These are phyloP conservation scores for Rhynchonycteris naso DNA, from an alignment of 2,797 vertebrate species.

Conservation along the genomic window DNA sequence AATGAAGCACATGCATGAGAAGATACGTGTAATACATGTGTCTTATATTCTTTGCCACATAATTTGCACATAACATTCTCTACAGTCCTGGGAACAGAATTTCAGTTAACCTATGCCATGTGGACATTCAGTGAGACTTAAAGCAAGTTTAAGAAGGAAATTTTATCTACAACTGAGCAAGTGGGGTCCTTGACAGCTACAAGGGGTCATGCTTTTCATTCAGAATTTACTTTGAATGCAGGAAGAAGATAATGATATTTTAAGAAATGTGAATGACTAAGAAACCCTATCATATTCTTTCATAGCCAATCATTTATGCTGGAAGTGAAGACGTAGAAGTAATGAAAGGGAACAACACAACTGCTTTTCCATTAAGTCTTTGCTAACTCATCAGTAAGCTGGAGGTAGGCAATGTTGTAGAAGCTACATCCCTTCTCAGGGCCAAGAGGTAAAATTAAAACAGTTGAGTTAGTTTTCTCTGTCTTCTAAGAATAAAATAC, in stretches of 20 bases:
- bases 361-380: constrained; percentile 30
- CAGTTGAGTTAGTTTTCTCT: not conserved
- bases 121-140: not conserved
- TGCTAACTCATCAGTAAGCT: not conserved
- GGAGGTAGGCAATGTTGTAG: not conserved
- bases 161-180: not conserved
- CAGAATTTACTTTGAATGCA: constrained; percentile 26
- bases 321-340: not conserved
- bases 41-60: not conserved
- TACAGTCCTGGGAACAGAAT: not conserved
- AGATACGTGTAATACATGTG: not conserved
- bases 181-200: not conserved
- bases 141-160: not conserved
- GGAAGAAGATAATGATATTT: not conserved
- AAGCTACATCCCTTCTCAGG: not conserved
- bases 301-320: not conserved
- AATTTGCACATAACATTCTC: not conserved
- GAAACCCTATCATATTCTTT: not conserved
- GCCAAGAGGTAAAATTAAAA: constrained; percentile 3
- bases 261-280: not conserved
- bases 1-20: not conserved
- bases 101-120: not conserved
- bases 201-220: not conserved
- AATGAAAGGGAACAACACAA: not conserved
- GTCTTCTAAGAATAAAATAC: not conserved